A percentile compares a stretch with the other conserved stretches of the same genome.
phyloP scores from a whole-genome alignment of 2,113 vertebrate genomes.

The Ceyx margarethae region DNA sequence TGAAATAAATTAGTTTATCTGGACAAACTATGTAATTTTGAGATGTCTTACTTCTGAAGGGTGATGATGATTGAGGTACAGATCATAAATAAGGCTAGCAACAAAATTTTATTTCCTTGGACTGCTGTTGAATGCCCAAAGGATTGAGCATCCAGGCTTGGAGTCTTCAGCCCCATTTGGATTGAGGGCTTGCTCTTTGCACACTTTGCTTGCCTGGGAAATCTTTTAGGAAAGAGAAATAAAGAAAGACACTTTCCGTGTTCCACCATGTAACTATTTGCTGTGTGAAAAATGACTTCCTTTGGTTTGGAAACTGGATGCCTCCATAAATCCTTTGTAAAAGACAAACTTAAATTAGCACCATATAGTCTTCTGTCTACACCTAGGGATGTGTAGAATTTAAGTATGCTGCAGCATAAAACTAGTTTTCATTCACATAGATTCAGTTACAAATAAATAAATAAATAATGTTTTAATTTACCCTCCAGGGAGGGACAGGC shows the following conservation, averaged over 20 bases:
- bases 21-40: not conserved
- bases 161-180: not conserved
- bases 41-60: not conserved
- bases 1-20: not conserved
- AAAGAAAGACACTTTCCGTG: not conserved
- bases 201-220: not conserved
- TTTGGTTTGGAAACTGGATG: not conserved
- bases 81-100: not conserved
- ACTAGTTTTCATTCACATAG: accelerated
- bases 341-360: not conserved
- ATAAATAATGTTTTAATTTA: not conserved
- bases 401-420: not conserved
- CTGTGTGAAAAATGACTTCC: not conserved
- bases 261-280: not conserved
- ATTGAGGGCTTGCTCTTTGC: not conserved
- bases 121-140: not conserved
- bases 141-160: not conserved
- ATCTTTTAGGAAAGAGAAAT: not conserved
- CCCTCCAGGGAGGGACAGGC: not conserved
- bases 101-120: not conserved
- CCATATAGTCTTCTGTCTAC: not conserved
- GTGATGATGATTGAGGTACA: not conserved
- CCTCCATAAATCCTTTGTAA: not conserved
- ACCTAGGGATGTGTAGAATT: not conserved
- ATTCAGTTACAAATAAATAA: not conserved